A percentile compares a stretch with the other conserved stretches of the same genome.
Conservation (phyloP, 2,888 invertebrate genomes). For the Phrixothrix hirtus region DNA sequence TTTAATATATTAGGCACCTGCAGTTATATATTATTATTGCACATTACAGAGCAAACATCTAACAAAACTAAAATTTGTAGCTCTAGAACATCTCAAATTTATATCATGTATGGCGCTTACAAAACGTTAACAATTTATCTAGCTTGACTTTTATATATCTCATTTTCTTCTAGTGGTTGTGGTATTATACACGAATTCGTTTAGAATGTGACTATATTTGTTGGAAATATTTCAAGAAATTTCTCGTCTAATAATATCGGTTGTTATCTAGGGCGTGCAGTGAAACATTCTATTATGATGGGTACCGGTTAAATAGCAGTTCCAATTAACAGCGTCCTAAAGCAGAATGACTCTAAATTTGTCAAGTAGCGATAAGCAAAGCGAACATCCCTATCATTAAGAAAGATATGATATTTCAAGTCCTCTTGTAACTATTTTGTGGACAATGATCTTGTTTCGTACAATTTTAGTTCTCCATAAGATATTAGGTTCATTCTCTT, state of each 20-base stretch:
- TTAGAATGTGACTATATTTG: slow-evolving; percentile 38
- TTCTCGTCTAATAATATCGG: slow-evolving; percentile 31
- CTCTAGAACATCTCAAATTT: slow-evolving; percentile 27
- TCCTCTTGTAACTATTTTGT: no score
- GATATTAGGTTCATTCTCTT: no score
- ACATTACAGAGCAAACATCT: slow-evolving; percentile 26
- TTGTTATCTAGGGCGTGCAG: slow-evolving; percentile 42
- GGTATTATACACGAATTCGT: slow-evolving; percentile 37
- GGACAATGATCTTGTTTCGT: no score
- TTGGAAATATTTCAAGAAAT: slow-evolving; percentile 24
- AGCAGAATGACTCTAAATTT: slow-evolving; percentile 35
- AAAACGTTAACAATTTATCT: slow-evolving; percentile 53
- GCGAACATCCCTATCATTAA: slow-evolving; percentile 16
- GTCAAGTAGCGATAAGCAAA: slow-evolving; percentile 36
- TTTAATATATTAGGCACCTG: slow-evolving; percentile 34
- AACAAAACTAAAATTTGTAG: slow-evolving; percentile 30
- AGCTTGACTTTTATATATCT: slow-evolving; percentile 52
- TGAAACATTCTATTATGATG: slow-evolving; percentile 38
- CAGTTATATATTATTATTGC: slow-evolving; percentile 32
- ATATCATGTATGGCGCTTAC: slow-evolving; percentile 44
- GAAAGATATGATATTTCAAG: slow-evolving; percentile 9
- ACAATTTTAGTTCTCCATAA: no score
- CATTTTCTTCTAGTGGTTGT: slow-evolving; percentile 48
- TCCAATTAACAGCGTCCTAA: slow-evolving; percentile 42
- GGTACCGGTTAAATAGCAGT: slow-evolving; percentile 42